A percentile compares a stretch with the other conserved stretches of the same genome.
These are phyloP conservation scores for Puma concolor DNA, from an alignment of 2,113 vertebrate genomes.

Conservation along the genomic window DNA sequence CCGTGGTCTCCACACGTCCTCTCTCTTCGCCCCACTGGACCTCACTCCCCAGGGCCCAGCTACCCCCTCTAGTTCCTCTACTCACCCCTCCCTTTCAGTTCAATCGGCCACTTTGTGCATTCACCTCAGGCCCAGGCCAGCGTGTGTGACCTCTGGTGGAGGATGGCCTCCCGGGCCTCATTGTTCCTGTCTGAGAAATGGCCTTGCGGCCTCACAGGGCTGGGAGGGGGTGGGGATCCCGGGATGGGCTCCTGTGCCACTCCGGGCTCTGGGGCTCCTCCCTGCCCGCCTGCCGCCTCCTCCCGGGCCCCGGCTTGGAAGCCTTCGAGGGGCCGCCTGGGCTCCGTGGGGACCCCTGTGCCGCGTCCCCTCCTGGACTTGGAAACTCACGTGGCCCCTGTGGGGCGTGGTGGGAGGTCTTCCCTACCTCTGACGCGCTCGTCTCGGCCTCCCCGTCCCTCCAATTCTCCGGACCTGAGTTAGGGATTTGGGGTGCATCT, in stretches of 20 bases:
- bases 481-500: neutral
- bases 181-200: neutral
- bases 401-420: too few species aligned
- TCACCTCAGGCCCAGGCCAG: neutral
- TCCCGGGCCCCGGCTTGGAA: neutral
- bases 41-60: neutral
- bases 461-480: neutral
- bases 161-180: neutral
- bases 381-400: neutral
- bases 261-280: neutral
- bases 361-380: neutral
- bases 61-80: too few species aligned
- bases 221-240: neutral
- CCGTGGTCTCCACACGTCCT: neutral
- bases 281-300: accelerated
- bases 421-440: accelerated
- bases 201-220: neutral
- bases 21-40: too few species aligned
- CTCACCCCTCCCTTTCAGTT: neutral
- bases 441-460: accelerated
- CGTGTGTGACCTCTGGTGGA: neutral
- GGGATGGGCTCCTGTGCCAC: too few species aligned
- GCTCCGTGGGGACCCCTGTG: neutral
- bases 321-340: neutral
- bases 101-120: neutral